Evolutionary conservation across 2,113 vertebrate species (phyloP).

Genomic region (Engraulis encrasicolus): DNA sequence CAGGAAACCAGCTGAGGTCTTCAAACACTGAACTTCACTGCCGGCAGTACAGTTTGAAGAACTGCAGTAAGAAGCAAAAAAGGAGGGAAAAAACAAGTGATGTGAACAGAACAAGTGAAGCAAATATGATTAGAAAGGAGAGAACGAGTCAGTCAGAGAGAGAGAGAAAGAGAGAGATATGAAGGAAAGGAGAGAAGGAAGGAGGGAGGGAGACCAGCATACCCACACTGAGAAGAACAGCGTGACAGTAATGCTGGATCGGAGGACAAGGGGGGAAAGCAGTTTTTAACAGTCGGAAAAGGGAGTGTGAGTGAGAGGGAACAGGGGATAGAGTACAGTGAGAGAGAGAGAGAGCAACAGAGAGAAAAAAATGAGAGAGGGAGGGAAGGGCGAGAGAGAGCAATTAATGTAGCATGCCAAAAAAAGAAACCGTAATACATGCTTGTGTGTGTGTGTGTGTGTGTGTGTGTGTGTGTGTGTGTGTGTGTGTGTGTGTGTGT

Average conservation of each 20-base stretch:
- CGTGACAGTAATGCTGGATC: conserved; percentile 31
- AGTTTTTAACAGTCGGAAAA: conserved; percentile 33
- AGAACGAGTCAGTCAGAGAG: conserved; percentile 15
- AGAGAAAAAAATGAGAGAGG: neutral
- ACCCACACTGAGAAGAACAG: conserved; percentile 11
- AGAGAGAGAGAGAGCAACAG: conserved; percentile 49
- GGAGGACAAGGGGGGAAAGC: conserved; percentile 24
- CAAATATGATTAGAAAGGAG: conserved; percentile 27
- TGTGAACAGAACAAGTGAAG: neutral
- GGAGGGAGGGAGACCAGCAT: conserved; percentile 35
- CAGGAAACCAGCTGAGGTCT: neutral
- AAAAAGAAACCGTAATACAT: neutral
- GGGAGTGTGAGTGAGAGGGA: conserved; percentile 37
- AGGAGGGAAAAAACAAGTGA: neutral
- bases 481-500: neutral
- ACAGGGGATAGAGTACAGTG: conserved; percentile 33
- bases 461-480: too few species aligned
- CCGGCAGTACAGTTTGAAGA: neutral
- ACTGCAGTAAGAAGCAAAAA: neutral
- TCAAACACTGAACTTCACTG: neutral
- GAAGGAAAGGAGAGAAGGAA: conserved; percentile 17
- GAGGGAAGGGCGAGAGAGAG: neutral
- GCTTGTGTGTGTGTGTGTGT: neutral
- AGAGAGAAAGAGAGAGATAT: conserved; percentile 10
- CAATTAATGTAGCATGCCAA: conserved; percentile 6